Evolutionary conservation across 2,888 invertebrate species (phyloP).

Genomic region (Dromius quadrimaculatus): DNA sequence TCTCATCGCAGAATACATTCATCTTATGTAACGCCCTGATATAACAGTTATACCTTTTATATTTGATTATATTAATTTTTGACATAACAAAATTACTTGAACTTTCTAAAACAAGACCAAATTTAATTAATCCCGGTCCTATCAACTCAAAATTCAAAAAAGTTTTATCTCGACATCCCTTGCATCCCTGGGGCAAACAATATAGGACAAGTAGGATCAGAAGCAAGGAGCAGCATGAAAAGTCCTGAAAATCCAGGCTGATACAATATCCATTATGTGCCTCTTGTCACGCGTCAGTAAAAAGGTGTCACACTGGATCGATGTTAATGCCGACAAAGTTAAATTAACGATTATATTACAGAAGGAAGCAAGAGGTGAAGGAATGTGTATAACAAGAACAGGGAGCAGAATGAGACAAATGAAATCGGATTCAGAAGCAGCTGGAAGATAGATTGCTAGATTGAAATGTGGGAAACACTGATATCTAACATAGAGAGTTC

Average conservation of each 20-base stretch:
- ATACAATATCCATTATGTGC: conserved; percentile 34
- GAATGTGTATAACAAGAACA: not conserved
- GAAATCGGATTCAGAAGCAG: conserved; percentile 36
- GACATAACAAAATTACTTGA: too few species aligned
- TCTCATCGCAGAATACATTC: conserved; percentile 22
- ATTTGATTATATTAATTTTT: too few species aligned
- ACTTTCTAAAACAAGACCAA: too few species aligned
- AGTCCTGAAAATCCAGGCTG: conserved; percentile 20
- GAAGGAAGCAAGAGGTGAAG: not conserved
- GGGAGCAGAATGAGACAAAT: conserved; percentile 41
- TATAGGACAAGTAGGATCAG: conserved; percentile 4
- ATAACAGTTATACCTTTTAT: too few species aligned
- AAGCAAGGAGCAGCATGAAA: not conserved
- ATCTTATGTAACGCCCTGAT: conserved; percentile 53
- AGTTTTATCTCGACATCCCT: conserved; percentile 23
- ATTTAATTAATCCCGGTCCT: too few species aligned
- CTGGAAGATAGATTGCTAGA: conserved; percentile 53
- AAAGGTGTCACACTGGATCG: conserved; percentile 58
- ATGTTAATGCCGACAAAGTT: conserved; percentile 55
- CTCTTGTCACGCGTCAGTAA: conserved; percentile 53
- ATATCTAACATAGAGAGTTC: too few species aligned
- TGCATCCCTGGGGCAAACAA: conserved; percentile 7
- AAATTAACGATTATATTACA: conserved; percentile 55
- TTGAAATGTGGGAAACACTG: conserved; percentile 51
- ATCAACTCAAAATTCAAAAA: too few species aligned